phyloP scores from a whole-genome alignment of 2,797 vertebrate species.

The Pteropus rufus region DNA sequence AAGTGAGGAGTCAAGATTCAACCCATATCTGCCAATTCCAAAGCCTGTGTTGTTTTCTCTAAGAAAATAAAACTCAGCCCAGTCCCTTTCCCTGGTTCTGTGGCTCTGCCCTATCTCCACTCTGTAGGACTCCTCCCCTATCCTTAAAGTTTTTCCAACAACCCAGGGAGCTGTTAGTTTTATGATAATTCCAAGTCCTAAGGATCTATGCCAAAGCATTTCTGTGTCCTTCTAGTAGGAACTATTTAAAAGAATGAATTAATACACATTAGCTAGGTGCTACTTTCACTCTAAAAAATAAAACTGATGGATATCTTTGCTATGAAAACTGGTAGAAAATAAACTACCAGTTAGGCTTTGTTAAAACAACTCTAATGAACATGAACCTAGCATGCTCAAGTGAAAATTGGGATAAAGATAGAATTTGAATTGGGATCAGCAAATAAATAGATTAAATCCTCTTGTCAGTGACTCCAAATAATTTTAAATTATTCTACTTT shows the following conservation, averaged over 20 bases:
- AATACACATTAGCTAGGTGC: not conserved
- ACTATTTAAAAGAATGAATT: not conserved
- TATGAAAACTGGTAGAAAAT: not conserved
- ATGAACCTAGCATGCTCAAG: not conserved
- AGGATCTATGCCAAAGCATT: not conserved
- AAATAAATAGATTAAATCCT: conserved; percentile 12
- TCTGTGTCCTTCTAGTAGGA: not conserved
- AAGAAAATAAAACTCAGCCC: not conserved
- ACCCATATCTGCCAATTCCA: not conserved
- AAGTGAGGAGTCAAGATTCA: not conserved
- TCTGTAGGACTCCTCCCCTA: not conserved
- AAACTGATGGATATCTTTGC: not conserved
- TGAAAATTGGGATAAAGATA: not conserved
- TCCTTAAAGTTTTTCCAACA: not conserved
- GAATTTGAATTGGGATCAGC: not conserved
- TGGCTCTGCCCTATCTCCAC: not conserved
- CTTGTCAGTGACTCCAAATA: not conserved
- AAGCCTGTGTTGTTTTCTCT: not conserved
- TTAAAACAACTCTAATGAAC: not conserved
- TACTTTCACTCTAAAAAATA: not conserved
- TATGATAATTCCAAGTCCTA: not conserved
- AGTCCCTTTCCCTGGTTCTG: not conserved
- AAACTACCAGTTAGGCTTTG: not conserved
- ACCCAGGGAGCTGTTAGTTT: not conserved
- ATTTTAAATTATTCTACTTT: conserved; percentile 29